Conservation (phyloP, 2,113 vertebrate species). For the Piprites chloris region DNA sequence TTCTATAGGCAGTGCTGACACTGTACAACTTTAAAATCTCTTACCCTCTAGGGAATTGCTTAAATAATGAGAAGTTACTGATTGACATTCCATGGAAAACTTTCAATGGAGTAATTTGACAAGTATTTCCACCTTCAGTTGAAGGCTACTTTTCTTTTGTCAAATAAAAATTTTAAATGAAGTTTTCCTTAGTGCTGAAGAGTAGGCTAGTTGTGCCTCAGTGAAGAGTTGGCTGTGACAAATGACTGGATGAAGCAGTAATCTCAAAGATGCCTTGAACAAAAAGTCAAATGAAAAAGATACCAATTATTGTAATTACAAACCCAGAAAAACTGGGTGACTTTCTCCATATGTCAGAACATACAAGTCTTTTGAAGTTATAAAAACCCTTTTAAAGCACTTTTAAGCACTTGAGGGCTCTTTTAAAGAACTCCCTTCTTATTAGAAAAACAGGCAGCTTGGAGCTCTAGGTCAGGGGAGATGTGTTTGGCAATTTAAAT, state of each 20-base stretch:
- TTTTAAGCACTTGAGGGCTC: background rate
- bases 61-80: background rate
- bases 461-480: background rate
- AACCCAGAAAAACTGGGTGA: background rate
- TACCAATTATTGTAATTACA: background rate
- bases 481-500: background rate
- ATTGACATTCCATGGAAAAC: background rate
- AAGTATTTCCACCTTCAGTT: background rate
- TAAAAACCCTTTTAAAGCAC: background rate
- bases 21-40: background rate
- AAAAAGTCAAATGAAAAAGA: background rate
- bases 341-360: background rate
- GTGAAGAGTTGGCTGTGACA: background rate
- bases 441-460: background rate
- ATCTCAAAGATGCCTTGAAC: background rate
- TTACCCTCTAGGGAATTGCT: background rate
- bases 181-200: background rate
- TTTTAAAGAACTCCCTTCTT: background rate
- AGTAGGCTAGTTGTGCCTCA: background rate
- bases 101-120: background rate
- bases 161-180: background rate
- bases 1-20: background rate
- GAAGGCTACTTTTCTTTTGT: background rate
- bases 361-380: background rate
- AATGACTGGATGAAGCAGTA: background rate